A percentile compares a stretch with the other conserved stretches of the same genome.
Conservation (phyloP, 2,113 vertebrate species). For the Orycteropus afer region DNA sequence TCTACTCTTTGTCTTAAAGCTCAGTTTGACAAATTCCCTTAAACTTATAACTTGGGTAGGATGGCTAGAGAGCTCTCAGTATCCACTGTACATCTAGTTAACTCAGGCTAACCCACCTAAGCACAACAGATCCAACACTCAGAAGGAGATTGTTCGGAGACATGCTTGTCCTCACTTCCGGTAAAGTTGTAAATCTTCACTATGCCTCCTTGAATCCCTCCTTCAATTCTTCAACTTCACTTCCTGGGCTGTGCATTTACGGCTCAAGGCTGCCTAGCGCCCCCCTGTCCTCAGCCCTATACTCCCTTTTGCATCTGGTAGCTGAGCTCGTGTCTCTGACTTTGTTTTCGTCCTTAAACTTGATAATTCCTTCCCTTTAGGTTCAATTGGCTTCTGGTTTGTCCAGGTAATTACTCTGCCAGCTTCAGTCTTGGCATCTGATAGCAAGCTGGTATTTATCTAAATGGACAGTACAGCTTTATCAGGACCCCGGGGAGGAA, state of each 20-base stretch:
- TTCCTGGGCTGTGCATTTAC: background rate
- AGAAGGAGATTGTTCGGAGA: background rate
- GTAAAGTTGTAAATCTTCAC: background rate
- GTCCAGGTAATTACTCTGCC: background rate
- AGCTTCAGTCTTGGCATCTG: background rate
- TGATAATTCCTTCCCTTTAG: background rate
- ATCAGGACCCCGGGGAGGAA: background rate
- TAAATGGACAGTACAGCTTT: background rate
- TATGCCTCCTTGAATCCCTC: background rate
- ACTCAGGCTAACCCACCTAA: background rate
- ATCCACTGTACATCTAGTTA: background rate
- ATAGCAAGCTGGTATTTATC: background rate
- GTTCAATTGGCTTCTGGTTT: background rate
- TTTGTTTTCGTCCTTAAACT: slow-evolving; percentile 29
- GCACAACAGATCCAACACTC: background rate
- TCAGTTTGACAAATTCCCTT: background rate
- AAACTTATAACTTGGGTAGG: background rate
- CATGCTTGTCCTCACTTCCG: background rate
- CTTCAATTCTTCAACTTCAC: background rate
- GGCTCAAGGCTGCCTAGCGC: background rate
- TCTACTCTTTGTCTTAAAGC: background rate
- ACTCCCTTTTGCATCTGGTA: background rate
- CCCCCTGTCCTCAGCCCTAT: background rate
- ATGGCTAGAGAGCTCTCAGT: background rate
- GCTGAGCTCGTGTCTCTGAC: background rate